Evolutionary conservation across 2,888 invertebrate species (phyloP), one percentile per base, ranked within the genome.

Genomic region (Nowickia ferox): DNA sequence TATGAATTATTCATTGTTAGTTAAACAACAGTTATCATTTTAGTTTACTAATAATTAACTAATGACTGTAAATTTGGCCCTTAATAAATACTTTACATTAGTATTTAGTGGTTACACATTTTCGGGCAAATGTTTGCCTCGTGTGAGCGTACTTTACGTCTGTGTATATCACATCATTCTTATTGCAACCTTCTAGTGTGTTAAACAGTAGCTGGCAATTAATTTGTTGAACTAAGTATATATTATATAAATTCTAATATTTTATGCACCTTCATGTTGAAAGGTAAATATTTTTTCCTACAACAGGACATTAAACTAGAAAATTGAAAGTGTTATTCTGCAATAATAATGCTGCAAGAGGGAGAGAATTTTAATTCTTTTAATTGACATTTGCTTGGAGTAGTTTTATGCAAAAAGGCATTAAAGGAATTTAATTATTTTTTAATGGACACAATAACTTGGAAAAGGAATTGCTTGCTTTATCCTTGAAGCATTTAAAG

Each of bases 241-340:
- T 53, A 61, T 72, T 80, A 71, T 78, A 44, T 76, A 82, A 82
- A 66, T 77, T 84, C 65, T 84, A 80, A 80, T 84, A 68, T 72
- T 68, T 81, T 68, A 81, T 71, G 53, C 59, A 38, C 46, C 57
- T 75, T 72, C 72, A 81, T 59, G 69, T 63, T 63, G 46, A 51
- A 69, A 66, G n/a, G 48, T 42, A 48, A 59, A 74, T 9, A 76
- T 74, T 63, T 55, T 30, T 15, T 13, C 11, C 6, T 48, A 30
- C 40, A n/a, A 30, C 19, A 42, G 66, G 55, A 65, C 46, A 75
- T 76, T 76, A 76, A 66, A 76, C 71, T 19, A 65, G 75, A 84
- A 84, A 80, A 80, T 51, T 72, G 22, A 48, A 84, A 80, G 55
- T 71, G 76, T 68, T 68, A 19, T 57, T 59, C 68, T 66, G 6